These are phyloP conservation scores for Tamandua tetradactyla DNA, from an alignment of 2,797 vertebrate genomes.

Conservation along the genomic window DNA sequence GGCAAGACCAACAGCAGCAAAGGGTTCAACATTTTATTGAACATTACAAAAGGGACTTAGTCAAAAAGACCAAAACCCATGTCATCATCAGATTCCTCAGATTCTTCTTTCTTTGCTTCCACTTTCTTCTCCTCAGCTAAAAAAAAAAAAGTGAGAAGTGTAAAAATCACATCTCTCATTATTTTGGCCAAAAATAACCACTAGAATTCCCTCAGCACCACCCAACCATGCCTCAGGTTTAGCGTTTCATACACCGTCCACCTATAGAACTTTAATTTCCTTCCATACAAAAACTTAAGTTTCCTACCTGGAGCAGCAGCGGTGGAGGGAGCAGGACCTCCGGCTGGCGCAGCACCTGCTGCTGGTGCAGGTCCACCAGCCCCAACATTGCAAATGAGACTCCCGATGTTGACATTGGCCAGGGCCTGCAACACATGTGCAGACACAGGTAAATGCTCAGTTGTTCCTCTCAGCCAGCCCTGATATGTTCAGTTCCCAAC, in stretches of 20 bases:
- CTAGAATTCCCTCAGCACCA: neutral
- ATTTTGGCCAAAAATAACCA: neutral
- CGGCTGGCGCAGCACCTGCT: conserved; percentile 80
- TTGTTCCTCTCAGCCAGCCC: neutral
- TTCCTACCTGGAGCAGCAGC: conserved; percentile 85
- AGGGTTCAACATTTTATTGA: conserved; percentile 81
- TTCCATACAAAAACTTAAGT: neutral
- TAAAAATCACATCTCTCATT: neutral
- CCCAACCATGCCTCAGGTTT: neutral
- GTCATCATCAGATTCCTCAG: conserved; percentile 97
- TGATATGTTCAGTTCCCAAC: neutral
- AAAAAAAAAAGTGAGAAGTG: conserved; percentile 44
- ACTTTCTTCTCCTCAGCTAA: conserved; percentile 97
- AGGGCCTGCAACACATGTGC: conserved; percentile 87
- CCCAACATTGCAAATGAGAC: conserved; percentile 97
- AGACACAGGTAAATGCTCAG: neutral
- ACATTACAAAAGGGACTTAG: conserved; percentile 88
- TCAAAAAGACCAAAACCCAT: conserved; percentile 99
- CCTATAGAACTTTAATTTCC: neutral
- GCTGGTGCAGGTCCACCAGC: conserved; percentile 90
- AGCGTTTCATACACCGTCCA: neutral
- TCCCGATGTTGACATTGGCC: conserved; percentile 93
- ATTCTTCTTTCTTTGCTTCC: conserved; percentile 98
- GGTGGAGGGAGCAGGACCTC: conserved; percentile 77
- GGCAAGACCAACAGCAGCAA: neutral